These are phyloP conservation scores for Griposia aprilina DNA, from an alignment of 2,888 invertebrate genomes.

Conservation along the genomic window DNA sequence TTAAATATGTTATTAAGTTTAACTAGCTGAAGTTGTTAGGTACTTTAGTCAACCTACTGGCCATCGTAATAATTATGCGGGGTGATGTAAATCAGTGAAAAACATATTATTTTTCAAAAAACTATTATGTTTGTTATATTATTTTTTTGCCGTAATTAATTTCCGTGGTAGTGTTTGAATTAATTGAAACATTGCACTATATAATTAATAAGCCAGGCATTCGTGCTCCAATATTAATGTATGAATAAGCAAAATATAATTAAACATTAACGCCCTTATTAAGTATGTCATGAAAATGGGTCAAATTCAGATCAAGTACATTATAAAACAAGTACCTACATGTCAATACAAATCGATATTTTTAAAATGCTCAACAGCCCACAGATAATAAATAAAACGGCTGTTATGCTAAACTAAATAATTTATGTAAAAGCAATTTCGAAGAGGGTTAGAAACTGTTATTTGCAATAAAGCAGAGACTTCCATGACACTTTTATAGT, in stretches of 20 bases:
- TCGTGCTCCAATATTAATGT: constrained; percentile 3
- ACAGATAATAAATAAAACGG: not conserved
- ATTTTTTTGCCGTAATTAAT: not conserved
- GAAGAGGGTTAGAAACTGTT: not conserved
- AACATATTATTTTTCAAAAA: not conserved
- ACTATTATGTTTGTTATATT: not conserved
- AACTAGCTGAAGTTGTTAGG: not conserved
- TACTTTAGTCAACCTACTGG: not conserved
- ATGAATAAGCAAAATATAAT: constrained; percentile 4
- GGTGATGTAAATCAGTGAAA: not conserved
- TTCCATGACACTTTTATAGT: constrained; percentile 13
- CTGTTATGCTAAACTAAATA: not conserved
- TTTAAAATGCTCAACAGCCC: not conserved
- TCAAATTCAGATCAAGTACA: constrained; percentile 25
- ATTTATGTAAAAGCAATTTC: constrained; percentile 25
- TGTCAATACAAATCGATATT: not conserved
- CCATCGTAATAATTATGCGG: not conserved
- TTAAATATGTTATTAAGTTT: not conserved
- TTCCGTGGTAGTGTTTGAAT: not conserved
- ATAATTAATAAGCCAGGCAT: not conserved
- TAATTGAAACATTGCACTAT: not conserved
- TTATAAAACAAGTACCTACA: not conserved
- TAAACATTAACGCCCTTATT: constrained; percentile 8
- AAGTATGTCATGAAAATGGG: constrained; percentile 48
- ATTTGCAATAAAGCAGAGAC: not conserved